Percentiles rank a stretch among this genome's conserved stretches.
phyloP scores from a whole-genome alignment of 2,888 invertebrate species.

The Opisthograptis luteolata region DNA sequence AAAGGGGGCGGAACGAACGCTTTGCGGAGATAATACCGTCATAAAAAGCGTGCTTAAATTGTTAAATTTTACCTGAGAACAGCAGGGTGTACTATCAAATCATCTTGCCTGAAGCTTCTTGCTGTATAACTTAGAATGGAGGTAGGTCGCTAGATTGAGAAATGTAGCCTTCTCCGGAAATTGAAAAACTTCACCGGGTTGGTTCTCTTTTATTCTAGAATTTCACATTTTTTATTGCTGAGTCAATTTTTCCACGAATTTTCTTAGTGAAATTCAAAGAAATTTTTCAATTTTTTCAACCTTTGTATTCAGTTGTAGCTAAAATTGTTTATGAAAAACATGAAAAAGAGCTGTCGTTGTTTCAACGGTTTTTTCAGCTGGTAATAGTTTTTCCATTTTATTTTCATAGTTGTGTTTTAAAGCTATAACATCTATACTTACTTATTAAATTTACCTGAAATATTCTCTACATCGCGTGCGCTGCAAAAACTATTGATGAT shows the following conservation, averaged over 20 bases:
- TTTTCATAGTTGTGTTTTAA: too few species aligned
- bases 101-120: conserved; percentile 70
- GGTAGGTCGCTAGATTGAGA: conserved; percentile 73
- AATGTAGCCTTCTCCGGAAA: conserved; percentile 76
- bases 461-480: too few species aligned
- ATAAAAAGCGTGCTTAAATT: conserved; percentile 74
- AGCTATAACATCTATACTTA: too few species aligned
- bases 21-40: conserved; percentile 65
- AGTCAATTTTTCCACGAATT: conserved; percentile 53
- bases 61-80: conserved; percentile 74
- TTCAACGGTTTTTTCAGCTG: conserved; percentile 25
- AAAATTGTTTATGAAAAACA: neutral
- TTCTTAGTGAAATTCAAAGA: neutral
- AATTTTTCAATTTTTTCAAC: conserved; percentile 27
- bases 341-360: neutral
- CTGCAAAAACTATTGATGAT: too few species aligned
- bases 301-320: neutral
- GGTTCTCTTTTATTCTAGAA: conserved; percentile 66
- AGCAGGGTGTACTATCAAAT: conserved; percentile 75
- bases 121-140: conserved; percentile 73
- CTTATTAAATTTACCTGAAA: too few species aligned
- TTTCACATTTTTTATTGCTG: conserved; percentile 68
- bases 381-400: too few species aligned
- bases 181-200: conserved; percentile 77
- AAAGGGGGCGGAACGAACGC: conserved; percentile 54